A percentile compares a stretch with the other conserved stretches of the same genome.
These are phyloP conservation scores for Otis tarda DNA, from an alignment of 2,113 vertebrate genomes.

Conservation along the genomic window DNA sequence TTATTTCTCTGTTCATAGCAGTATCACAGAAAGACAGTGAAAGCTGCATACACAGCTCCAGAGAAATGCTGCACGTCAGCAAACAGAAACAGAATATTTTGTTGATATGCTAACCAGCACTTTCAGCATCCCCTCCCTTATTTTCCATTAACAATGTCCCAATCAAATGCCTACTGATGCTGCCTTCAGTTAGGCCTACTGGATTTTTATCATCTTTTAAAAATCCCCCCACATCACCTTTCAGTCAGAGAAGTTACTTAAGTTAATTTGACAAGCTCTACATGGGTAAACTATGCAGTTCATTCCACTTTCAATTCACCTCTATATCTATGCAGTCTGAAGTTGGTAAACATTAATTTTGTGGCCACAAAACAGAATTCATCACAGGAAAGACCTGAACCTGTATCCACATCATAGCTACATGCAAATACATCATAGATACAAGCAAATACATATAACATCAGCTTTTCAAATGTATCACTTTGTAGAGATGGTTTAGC, in stretches of 20 bases:
- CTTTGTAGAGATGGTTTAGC: neutral
- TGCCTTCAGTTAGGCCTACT: neutral
- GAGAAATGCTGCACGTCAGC: neutral
- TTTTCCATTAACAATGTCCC: neutral
- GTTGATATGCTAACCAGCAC: neutral
- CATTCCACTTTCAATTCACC: neutral
- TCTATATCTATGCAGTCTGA: neutral
- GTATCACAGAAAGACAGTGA: neutral
- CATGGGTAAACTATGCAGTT: neutral
- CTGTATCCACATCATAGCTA: neutral
- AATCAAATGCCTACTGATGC: neutral
- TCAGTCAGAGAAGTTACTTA: neutral
- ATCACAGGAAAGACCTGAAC: accelerated
- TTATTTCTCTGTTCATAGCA: neutral
- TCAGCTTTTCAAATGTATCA: neutral
- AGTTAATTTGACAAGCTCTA: neutral
- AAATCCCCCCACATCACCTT: neutral
- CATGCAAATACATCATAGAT: neutral
- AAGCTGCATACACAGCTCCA: neutral
- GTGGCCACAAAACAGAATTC: neutral
- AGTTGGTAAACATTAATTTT: accelerated
- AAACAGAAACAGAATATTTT: neutral
- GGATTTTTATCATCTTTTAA: neutral
- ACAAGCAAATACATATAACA: neutral
- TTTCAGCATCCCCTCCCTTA: neutral